Base-by-base conservation (phyloP, 2,888 invertebrate species). In the Hydrotaea diabolus region DNA sequence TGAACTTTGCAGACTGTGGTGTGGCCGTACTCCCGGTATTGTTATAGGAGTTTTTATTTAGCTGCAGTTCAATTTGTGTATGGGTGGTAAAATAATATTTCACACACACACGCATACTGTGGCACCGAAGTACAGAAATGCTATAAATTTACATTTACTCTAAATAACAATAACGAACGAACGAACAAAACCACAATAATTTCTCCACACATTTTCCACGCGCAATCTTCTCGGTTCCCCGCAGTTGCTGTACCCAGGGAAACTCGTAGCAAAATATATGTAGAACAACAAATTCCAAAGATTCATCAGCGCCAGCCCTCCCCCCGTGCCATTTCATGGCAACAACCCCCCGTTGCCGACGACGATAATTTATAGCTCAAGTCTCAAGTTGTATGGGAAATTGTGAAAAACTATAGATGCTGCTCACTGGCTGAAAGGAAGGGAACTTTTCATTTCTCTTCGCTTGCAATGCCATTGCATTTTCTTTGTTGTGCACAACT, bases 1-100 rank as follows among this genome's bases (percentile, higher is more conserved):
- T 77, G 55, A 85, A 85, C 85, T 82, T 85, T 85, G 74, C 74
- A 85, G 85, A 85, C 85, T 21, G 74, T 77, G 66, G 66, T 11
- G 62, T 66, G 66, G 39, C 39, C 1, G 39, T 46, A 49, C 43
- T 46, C n/a, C 23, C 55, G 57, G 57, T 57, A 43, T 73, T 57
- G 21, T 73, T 73, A 13, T 69, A 46, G 69, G 8, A 66, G 69
- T 64, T 64, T 57, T 19, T 19, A 57, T 57, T 57, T 57, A 5
- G 39, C 43, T 21, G 46, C 69, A 21, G 46, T 69, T 69, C 69
- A 46, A 46, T 39, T 31, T 39, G 7, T 11, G 9, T 69, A 69
- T 69, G 69, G 69, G 69, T 69, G 69, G 69, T 11, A 64, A 49
- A 17, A n/a, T 46, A n/a, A n/a, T 26, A 2, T 62, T 13, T 5